phyloP scores from a whole-genome alignment of 2,113 vertebrate species.

The Ictalurus furcatus region DNA sequence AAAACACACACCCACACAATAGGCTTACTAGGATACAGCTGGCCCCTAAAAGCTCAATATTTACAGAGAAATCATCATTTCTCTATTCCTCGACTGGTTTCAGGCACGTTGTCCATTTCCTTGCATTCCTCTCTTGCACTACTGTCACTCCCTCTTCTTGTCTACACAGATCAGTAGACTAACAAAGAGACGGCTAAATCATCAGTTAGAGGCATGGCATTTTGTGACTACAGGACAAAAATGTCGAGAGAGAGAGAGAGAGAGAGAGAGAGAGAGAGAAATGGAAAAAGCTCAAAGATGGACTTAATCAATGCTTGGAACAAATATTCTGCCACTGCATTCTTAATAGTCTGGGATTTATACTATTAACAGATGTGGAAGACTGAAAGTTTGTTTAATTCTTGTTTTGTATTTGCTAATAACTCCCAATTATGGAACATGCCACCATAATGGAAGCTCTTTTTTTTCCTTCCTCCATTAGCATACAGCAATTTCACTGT shows the following conservation, averaged over 20 bases:
- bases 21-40: slow-evolving; percentile 13
- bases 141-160: neutral
- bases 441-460: slow-evolving; percentile 41
- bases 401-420: neutral
- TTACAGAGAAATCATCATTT: slow-evolving; percentile 23
- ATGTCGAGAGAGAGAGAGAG: neutral
- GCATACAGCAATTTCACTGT: neutral
- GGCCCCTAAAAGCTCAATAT: slow-evolving; percentile 11
- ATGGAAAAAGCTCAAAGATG: slow-evolving; percentile 12
- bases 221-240: neutral
- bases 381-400: slow-evolving; percentile 33
- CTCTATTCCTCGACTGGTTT: slow-evolving; percentile 13
- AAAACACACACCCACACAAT: slow-evolving; percentile 25
- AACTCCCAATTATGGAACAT: slow-evolving; percentile 47
- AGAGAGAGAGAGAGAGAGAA: neutral
- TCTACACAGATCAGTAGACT: slow-evolving; percentile 28
- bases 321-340: slow-evolving; percentile 8
- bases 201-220: slow-evolving; percentile 22
- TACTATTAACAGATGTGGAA: slow-evolving; percentile 19
- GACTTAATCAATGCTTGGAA: slow-evolving; percentile 25
- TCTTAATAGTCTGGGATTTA: slow-evolving; percentile 27
- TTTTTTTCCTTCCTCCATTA: neutral
- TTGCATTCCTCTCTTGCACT: neutral
- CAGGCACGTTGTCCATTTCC: neutral
- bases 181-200: slow-evolving; percentile 40